Conservation (phyloP, 2,113 vertebrate genomes). For the Danionella cerebrum region DNA sequence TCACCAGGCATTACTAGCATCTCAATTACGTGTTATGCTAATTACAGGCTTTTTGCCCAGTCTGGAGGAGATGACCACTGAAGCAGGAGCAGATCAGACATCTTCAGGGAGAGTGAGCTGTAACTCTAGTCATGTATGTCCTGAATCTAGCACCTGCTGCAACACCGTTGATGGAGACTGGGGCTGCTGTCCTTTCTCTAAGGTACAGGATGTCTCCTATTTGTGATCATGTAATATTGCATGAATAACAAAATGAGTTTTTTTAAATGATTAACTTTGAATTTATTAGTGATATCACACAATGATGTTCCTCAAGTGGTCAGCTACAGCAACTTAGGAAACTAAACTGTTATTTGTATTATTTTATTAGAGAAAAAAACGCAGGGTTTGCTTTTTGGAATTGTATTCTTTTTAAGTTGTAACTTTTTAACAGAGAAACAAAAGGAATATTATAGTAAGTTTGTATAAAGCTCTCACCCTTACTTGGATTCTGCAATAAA, state of each 20-base stretch:
- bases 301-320: not conserved
- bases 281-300: not conserved
- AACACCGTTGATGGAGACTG: constrained; percentile 32
- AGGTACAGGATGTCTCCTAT: constrained; percentile 14
- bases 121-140: constrained; percentile 52
- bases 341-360: not conserved
- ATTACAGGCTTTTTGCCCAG: constrained; percentile 33
- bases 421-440: too few species aligned
- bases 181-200: constrained; percentile 53
- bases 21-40: constrained; percentile 49
- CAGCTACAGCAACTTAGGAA: not conserved
- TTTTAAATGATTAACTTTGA: constrained; percentile 13
- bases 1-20: too few species aligned
- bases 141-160: constrained; percentile 63
- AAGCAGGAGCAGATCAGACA: not conserved
- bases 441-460: too few species aligned
- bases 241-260: constrained; percentile 7
- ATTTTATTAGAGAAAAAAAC: too few species aligned
- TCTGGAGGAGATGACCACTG: constrained; percentile 46
- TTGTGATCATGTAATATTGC: not conserved
- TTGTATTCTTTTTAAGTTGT: too few species aligned
- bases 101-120: constrained; percentile 29
- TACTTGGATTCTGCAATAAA: too few species aligned
- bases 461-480: too few species aligned
- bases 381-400: too few species aligned